These are phyloP conservation scores for Frankliniella intonsa DNA, from an alignment of 2,888 invertebrate species.

Conservation along the genomic window DNA sequence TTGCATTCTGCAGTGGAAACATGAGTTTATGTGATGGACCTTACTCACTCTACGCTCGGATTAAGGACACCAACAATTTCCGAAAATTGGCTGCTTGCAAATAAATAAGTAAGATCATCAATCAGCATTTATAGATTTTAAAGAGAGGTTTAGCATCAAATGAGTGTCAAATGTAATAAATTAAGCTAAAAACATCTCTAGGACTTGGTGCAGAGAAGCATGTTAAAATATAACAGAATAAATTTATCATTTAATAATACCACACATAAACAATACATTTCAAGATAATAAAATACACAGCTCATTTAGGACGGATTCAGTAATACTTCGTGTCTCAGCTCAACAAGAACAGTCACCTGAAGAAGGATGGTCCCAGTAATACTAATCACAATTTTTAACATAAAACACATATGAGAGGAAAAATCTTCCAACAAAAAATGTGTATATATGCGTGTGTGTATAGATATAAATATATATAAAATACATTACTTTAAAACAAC, in stretches of 20 bases:
- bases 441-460: not conserved
- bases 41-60: conserved; percentile 21
- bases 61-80: conserved; percentile 11
- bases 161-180: not conserved
- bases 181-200: not conserved
- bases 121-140: not conserved
- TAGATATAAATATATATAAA: not conserved
- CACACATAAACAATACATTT: conserved; percentile 21
- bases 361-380: not conserved
- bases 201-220: not conserved
- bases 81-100: conserved; percentile 24
- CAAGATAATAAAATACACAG: not conserved
- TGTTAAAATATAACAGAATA: not conserved
- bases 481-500: not conserved
- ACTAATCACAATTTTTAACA: conserved; percentile 2
- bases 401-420: not conserved
- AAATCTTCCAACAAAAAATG: not conserved
- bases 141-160: not conserved
- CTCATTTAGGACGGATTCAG: not conserved
- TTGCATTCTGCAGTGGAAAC: not conserved
- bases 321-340: conserved; percentile 13
- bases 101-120: not conserved
- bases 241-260: conserved; percentile 15
- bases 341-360: not conserved
- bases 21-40: not conserved